Evolutionary conservation across 2,888 invertebrate genomes (phyloP).

Genomic region (Phyto melanocephala): DNA sequence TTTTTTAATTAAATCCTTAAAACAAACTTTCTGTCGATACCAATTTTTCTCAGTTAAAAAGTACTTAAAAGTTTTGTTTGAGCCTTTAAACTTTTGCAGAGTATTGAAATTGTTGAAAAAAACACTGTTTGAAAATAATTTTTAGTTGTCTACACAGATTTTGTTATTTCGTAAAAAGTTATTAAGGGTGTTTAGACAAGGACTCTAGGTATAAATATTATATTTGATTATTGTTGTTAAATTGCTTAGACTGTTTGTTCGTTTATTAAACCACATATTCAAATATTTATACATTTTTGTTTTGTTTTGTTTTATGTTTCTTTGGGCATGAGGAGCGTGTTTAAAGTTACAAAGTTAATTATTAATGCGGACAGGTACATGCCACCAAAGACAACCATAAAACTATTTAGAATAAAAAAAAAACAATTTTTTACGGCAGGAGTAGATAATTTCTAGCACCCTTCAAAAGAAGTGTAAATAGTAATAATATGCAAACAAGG

Average conservation of each 20-base stretch:
- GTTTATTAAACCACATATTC: conserved; percentile 41
- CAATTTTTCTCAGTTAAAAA: conserved; percentile 36
- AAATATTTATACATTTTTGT: conserved; percentile 27
- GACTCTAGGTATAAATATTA: neutral
- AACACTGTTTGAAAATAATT: conserved; percentile 42
- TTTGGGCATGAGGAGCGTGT: conserved; percentile 53
- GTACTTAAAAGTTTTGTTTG: conserved; percentile 47
- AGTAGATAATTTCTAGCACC: conserved; percentile 67
- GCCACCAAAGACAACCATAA: conserved; percentile 20
- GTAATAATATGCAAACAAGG: conserved; percentile 55
- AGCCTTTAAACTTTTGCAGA: conserved; percentile 31
- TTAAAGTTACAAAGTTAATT: conserved; percentile 61
- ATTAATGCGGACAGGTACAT: conserved; percentile 61
- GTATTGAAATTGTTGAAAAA: neutral
- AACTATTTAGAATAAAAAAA: neutral
- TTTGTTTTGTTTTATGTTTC: neutral
- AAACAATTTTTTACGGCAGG: conserved; percentile 17
- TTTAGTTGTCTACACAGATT: conserved; percentile 25
- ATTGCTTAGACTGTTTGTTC: neutral
- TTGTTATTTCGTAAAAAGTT: neutral
- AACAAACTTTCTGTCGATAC: conserved; percentile 28
- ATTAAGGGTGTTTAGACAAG: conserved; percentile 28
- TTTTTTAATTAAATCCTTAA: conserved; percentile 52
- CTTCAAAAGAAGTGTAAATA: conserved; percentile 60
- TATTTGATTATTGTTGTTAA: neutral